phyloP scores from a whole-genome alignment of 2,888 invertebrate species.

The Xylota segnis region DNA sequence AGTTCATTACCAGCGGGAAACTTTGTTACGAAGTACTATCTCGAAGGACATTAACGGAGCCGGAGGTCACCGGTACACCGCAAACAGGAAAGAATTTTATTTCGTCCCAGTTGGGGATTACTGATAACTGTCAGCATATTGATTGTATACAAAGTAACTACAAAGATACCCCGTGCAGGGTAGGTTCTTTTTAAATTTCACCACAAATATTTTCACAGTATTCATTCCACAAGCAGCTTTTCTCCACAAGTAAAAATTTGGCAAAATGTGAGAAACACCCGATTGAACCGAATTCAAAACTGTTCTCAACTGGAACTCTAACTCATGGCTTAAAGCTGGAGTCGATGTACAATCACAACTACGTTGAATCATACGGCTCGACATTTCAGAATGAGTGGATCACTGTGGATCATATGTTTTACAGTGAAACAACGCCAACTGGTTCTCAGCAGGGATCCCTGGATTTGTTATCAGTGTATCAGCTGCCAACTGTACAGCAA shows the following conservation, averaged over 20 bases:
- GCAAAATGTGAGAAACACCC: not conserved
- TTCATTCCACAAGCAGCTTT: constrained; percentile 44
- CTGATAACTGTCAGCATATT: constrained; percentile 87
- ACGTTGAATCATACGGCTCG: constrained; percentile 87
- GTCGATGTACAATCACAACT: constrained; percentile 88
- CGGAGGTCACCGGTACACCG: not conserved
- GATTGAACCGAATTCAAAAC: not conserved
- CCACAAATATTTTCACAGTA: not conserved
- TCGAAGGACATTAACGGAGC: constrained; percentile 77
- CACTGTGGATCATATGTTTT: constrained; percentile 97
- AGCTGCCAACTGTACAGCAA: constrained; percentile 88
- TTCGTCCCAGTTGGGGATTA: constrained; percentile 85
- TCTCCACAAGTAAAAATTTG: not conserved
- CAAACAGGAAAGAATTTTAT: constrained; percentile 64
- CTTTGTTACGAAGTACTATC: constrained; percentile 85
- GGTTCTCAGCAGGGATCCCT: constrained; percentile 81
- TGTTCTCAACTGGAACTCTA: constrained; percentile 85
- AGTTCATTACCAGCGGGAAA: constrained; percentile 88
- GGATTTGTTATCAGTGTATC: constrained; percentile 87
- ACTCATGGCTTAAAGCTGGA: constrained; percentile 88
- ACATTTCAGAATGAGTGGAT: constrained; percentile 91
- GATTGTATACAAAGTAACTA: constrained; percentile 84
- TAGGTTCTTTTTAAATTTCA: constrained; percentile 28
- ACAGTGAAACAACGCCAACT: constrained; percentile 84
- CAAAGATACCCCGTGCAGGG: constrained; percentile 67